Conservation (phyloP, 1,140 invertebrate genomes). For the Condylostylus longicornis region DNA sequence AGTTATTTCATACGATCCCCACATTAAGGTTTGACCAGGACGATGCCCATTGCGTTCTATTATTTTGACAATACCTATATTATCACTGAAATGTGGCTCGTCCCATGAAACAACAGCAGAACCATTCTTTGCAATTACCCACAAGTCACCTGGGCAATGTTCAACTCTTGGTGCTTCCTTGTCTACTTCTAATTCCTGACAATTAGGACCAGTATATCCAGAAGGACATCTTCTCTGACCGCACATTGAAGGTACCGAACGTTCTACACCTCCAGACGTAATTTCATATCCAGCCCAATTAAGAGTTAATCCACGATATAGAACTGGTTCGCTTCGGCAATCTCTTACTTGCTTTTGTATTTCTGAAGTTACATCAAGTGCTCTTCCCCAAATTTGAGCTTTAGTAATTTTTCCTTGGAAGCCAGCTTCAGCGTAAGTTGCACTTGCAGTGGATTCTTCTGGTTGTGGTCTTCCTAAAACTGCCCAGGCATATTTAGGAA, state of each 20-base stretch:
- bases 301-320: slow-evolving; percentile 69
- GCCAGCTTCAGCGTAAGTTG: slow-evolving; percentile 65
- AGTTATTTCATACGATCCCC: slow-evolving; percentile 85
- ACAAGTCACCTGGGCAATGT: slow-evolving; percentile 82
- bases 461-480: slow-evolving; percentile 77
- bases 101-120: slow-evolving; percentile 88
- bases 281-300: slow-evolving; percentile 91
- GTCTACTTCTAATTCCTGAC: slow-evolving; percentile 68
- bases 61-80: slow-evolving; percentile 62
- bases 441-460: slow-evolving; percentile 38
- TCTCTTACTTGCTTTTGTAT: slow-evolving; percentile 84
- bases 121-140: slow-evolving; percentile 84
- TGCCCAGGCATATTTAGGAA: slow-evolving; percentile 77
- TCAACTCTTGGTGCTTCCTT: slow-evolving; percentile 75
- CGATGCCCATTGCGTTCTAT: slow-evolving; percentile 74
- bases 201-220: slow-evolving; percentile 69
- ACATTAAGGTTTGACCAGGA: slow-evolving; percentile 79
- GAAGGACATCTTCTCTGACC: slow-evolving; percentile 73
- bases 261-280: slow-evolving; percentile 73
- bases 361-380: slow-evolving; percentile 79
- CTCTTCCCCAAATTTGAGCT: slow-evolving; percentile 85
- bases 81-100: slow-evolving; percentile 80
- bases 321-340: slow-evolving; percentile 79
- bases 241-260: slow-evolving; percentile 79
- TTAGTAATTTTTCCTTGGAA: slow-evolving; percentile 93